Conservation (phyloP, 92 coral and sea anemone genomes). For the Palythoa heliodiscus region DNA sequence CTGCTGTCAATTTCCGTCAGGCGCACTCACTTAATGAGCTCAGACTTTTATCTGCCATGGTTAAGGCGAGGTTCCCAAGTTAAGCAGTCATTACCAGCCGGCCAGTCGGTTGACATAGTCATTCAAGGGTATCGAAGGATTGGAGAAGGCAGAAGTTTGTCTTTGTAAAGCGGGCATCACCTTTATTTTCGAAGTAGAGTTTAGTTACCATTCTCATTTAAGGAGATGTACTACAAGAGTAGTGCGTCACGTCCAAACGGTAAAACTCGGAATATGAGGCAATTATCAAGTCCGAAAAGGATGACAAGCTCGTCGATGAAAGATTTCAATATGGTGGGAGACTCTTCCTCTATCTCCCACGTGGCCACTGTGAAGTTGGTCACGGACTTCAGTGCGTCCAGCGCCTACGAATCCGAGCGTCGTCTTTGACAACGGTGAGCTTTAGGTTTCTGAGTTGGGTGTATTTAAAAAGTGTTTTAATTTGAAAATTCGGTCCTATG, state of each 20-base stretch:
- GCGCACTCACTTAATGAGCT: neutral
- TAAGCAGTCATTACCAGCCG: neutral
- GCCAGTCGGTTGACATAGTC: neutral
- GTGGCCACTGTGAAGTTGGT: slow-evolving; percentile 38
- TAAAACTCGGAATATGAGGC: slow-evolving; percentile 60
- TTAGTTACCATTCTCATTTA: neutral
- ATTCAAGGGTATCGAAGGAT: neutral
- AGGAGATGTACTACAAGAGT: slow-evolving; percentile 82
- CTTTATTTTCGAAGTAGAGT: neutral
- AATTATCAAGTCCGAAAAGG: slow-evolving; percentile 28
- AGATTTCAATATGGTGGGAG: slow-evolving; percentile 58
- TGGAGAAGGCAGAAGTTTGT: neutral
- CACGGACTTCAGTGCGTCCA: slow-evolving; percentile 64
- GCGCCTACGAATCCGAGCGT: slow-evolving; percentile 93
- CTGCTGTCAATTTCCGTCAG: slow-evolving; percentile 20
- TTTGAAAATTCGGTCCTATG: too few relatives aligned
- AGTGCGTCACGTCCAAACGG: slow-evolving; percentile 78
- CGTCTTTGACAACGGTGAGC: slow-evolving; percentile 95
- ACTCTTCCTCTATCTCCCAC: slow-evolving; percentile 38
- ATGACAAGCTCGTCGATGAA: slow-evolving; percentile 35
- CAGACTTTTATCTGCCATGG: neutral
- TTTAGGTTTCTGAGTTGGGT: neutral
- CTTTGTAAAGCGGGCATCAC: neutral
- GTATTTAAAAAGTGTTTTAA: too few relatives aligned
- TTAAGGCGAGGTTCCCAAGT: slow-evolving; percentile 14